Evolutionary conservation across 2,113 vertebrate genomes (phyloP), one percentile per base, ranked within the genome.

Genomic region (Daboia siamensis): DNA sequence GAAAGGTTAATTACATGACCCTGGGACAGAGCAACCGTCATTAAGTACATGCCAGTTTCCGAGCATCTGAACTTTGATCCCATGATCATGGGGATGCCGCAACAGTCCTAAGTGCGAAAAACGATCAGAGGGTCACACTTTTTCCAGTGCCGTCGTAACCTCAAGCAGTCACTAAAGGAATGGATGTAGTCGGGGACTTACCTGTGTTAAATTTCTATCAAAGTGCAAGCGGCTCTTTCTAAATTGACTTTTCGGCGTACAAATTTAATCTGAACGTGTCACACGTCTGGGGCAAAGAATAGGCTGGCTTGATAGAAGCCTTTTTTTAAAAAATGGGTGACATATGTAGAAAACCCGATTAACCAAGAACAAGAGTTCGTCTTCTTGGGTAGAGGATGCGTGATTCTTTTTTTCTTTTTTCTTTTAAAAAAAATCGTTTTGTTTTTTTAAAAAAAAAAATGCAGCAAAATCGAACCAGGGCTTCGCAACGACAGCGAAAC

Each of bases 401-500:
- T 95, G 24, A n/a, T 92, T 94, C 88, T 92, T 93, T 39, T 64
- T 54, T 39, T 9, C 29, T 92, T 93, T 33, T 26, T 21, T 74
- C 64, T 80, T 39, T 39, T 39, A 39, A 44, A 44, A 26, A 57
- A 61, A 90, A 2, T 9, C 29, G 15, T 39, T n/a, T 64, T 5
- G 5, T 69, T n/a, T 54, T 3, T n/a, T 11, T 46, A 46, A 48
- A 51, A 51, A 51, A 51, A 9, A 90, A 64, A 61, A 48, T 5
- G 23, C 39, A 64, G 64, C 57, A 90, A 88, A 44, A 61, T 26
- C n/a, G 24, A 39, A 61, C 86, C 96, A 98, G 98, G 98, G 98
- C 98, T 99, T 98, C 98, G 98, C 98, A 99, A 99, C 98, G 96
- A 97, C 97, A 98, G 69, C 86, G 97, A 98, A 98, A 98, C 97